phyloP scores from a whole-genome alignment of 2,888 invertebrate genomes.

The Chaitophorus viminalis region DNA sequence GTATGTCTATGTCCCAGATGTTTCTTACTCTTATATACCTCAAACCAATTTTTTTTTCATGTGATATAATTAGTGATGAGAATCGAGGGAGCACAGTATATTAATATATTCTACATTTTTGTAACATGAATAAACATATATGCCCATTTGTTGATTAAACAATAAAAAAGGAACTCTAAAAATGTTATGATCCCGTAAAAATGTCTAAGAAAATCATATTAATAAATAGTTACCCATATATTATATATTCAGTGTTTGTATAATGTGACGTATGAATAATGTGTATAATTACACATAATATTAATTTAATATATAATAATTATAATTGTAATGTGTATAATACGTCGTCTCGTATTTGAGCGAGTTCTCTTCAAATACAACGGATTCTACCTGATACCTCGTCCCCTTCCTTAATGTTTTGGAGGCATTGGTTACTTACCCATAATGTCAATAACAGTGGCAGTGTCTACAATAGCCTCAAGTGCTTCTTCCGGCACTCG shows the following conservation, averaged over 20 bases:
- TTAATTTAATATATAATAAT: no score
- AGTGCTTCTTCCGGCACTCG: slow-evolving; percentile 88
- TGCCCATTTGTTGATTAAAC: background rate
- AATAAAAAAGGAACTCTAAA: background rate
- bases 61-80: background rate
- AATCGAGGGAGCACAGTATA: background rate
- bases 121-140: background rate
- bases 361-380: background rate
- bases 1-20: background rate
- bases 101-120: background rate
- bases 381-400: background rate
- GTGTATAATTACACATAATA: no score
- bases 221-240: no score
- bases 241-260: no score
- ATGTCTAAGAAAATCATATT: background rate
- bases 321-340: no score
- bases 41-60: background rate
- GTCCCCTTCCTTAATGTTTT: background rate
- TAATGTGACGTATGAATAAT: background rate
- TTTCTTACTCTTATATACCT: background rate
- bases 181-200: background rate
- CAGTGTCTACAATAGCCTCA: slow-evolving; percentile 87
- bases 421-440: slow-evolving; percentile 71
- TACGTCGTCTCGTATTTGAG: background rate
- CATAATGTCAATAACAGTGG: slow-evolving; percentile 87